A percentile compares a stretch with the other conserved stretches of the same genome.
Evolutionary conservation across 1,140 invertebrate genomes (phyloP).

Genomic region (Apolygus lucorum): DNA sequence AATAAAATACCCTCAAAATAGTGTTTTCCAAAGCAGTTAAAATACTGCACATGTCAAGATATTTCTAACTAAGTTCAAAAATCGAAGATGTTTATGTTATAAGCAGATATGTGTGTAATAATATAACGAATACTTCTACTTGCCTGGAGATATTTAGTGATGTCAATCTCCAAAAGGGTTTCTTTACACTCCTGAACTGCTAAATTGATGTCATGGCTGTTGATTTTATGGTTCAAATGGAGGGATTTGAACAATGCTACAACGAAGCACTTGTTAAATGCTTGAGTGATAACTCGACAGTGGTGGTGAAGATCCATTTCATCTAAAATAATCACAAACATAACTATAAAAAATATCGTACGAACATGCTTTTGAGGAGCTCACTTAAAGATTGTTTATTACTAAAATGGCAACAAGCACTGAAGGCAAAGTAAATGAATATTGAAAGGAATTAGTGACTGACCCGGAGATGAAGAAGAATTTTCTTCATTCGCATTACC

Average conservation of each 20-base stretch:
- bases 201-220: conserved; percentile 55
- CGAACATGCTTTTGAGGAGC: too few relatives aligned
- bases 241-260: conserved; percentile 54
- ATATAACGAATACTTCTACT: conserved; percentile 26
- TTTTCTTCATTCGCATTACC: conserved; percentile 18
- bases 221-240: conserved; percentile 49
- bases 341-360: too few relatives aligned
- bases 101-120: too few relatives aligned
- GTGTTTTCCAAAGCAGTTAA: too few relatives aligned
- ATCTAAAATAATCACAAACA: conserved; percentile 35
- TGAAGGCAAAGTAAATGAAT: background rate
- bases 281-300: conserved; percentile 49
- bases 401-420: conserved; percentile 9
- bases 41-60: too few relatives aligned
- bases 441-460: background rate
- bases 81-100: too few relatives aligned
- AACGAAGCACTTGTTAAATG: conserved; percentile 59
- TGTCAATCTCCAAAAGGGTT: conserved; percentile 58
- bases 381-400: too few relatives aligned
- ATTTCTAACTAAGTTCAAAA: too few relatives aligned
- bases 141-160: conserved; percentile 56
- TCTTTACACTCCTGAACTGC: conserved; percentile 69
- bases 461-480: conserved; percentile 19
- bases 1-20: too few relatives aligned
- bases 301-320: conserved; percentile 49